Evolutionary conservation across 2,888 invertebrate species (phyloP).

Genomic region (Imbricaverruca yamaguchii): DNA sequence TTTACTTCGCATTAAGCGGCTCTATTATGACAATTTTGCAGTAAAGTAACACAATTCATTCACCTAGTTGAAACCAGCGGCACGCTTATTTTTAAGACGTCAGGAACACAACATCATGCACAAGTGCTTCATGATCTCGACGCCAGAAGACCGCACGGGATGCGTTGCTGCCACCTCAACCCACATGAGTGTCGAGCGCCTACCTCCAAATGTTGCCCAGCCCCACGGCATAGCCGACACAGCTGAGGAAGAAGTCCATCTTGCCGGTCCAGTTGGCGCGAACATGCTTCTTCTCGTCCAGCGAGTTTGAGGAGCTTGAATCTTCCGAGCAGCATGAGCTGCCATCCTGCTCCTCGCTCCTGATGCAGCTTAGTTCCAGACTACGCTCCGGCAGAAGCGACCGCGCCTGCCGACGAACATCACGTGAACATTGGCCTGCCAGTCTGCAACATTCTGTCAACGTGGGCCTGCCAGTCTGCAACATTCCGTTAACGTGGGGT

Average conservation of each 20-base stretch:
- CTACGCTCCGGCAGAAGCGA: background rate
- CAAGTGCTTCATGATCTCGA: too few species aligned
- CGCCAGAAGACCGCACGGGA: too few species aligned
- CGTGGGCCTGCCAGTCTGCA: too few species aligned
- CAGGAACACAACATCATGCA: too few species aligned
- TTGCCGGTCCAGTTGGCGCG: constrained; percentile 26
- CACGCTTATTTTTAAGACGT: too few species aligned
- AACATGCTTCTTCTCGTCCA: background rate
- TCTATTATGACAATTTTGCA: too few species aligned
- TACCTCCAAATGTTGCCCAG: constrained; percentile 26
- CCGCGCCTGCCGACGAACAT: background rate
- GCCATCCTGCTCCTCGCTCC: background rate
- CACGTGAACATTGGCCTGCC: too few species aligned
- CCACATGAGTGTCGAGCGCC: background rate
- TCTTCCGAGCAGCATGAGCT: background rate
- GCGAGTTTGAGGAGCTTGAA: background rate
- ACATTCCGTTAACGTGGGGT: too few species aligned
- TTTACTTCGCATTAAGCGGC: too few species aligned
- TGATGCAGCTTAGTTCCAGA: constrained; percentile 12
- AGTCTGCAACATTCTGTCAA: background rate
- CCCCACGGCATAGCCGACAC: constrained; percentile 25
- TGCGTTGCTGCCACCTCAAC: too few species aligned
- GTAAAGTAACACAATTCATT: too few species aligned
- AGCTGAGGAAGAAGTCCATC: constrained; percentile 24
- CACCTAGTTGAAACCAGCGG: too few species aligned